phyloP scores from a whole-genome alignment of 2,888 invertebrate species.

The Epirrhoe alternata region DNA sequence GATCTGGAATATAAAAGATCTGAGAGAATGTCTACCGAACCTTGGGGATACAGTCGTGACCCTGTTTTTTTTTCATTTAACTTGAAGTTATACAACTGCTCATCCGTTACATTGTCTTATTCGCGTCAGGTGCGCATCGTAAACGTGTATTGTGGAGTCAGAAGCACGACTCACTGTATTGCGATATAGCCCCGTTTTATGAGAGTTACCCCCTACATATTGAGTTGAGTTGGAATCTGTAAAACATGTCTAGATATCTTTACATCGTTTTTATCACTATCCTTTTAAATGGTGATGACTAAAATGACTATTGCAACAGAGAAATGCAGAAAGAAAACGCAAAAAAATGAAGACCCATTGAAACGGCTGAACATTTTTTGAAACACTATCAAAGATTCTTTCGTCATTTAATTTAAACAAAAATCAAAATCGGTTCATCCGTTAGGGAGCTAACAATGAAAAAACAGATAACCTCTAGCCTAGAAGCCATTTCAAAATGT shows the following conservation, averaged over 20 bases:
- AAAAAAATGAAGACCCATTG: no score
- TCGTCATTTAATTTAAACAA: no score
- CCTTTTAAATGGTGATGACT: background rate
- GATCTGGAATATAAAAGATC: no score
- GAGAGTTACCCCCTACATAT: constrained; percentile 7
- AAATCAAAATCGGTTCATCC: no score
- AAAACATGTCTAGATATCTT: background rate
- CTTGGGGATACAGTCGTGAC: no score
- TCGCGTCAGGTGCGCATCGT: constrained; percentile 52
- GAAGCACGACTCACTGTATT: constrained; percentile 32
- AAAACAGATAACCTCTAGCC: no score
- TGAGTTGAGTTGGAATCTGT: constrained; percentile 9
- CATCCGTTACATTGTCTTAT: constrained; percentile 36
- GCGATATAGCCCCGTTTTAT: constrained; percentile 15
- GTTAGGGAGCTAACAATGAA: no score
- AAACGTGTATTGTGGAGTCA: constrained; percentile 38
- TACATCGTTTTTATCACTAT: background rate
- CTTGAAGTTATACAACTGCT: background rate
- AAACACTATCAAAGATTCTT: no score
- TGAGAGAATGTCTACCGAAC: no score
- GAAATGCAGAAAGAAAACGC: background rate
- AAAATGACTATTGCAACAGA: background rate
- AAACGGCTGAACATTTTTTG: no score
- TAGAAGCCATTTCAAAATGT: no score
- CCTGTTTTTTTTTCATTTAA: no score